Evolutionary conservation across 1,140 invertebrate species (phyloP).

Genomic region (Pogonomyrmex californicus): DNA sequence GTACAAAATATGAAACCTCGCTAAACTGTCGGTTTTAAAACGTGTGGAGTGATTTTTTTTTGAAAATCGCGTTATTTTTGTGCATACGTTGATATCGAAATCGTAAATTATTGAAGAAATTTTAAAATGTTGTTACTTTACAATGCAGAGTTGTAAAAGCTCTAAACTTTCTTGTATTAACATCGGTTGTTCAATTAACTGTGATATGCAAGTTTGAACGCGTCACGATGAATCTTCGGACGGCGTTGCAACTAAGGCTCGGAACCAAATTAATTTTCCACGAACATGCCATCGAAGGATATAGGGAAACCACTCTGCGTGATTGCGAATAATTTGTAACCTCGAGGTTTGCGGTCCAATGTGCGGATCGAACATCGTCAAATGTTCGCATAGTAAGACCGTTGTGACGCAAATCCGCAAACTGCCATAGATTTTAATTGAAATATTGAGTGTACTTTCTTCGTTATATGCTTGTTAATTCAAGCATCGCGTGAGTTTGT

Average conservation of each 20-base stretch:
- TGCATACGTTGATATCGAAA: neutral
- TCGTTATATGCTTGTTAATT: constrained; percentile 25
- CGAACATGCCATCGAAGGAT: constrained; percentile 65
- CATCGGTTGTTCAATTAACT: constrained; percentile 44
- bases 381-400: constrained; percentile 28
- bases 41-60: neutral
- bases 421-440: constrained; percentile 53
- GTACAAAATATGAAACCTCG: neutral
- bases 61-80: neutral
- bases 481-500: neutral
- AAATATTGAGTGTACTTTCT: constrained; percentile 34
- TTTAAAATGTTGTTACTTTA: neutral
- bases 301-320: constrained; percentile 69
- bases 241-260: constrained; percentile 51
- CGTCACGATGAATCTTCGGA: constrained; percentile 46
- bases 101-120: neutral
- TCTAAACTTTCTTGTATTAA: constrained; percentile 19
- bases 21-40: constrained; percentile 3
- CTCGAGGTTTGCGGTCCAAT: constrained; percentile 63
- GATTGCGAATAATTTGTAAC: constrained; percentile 73
- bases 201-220: constrained; percentile 49
- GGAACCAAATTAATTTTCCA: constrained; percentile 62
- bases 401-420: constrained; percentile 54
- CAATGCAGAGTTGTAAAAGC: neutral
- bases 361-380: constrained; percentile 66